Evolutionary conservation across 2,888 invertebrate species (phyloP).

Genomic region (Cheilosia scutellata): DNA sequence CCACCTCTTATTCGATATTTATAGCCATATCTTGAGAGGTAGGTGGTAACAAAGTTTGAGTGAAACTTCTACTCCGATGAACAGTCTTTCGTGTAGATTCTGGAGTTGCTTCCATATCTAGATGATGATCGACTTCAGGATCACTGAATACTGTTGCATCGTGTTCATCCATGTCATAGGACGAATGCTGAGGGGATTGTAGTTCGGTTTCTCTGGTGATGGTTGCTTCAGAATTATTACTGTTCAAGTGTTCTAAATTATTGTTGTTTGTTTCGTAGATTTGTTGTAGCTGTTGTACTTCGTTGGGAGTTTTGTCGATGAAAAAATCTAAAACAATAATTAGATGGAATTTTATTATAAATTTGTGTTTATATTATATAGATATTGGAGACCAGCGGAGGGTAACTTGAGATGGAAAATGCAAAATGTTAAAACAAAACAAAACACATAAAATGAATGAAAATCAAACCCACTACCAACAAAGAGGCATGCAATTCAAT

Average conservation of each 20-base stretch:
- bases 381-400: not conserved
- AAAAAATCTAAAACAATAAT: slow-evolving; percentile 80
- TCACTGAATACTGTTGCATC: slow-evolving; percentile 79
- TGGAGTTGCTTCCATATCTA: slow-evolving; percentile 55
- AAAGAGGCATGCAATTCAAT: slow-evolving; percentile 48
- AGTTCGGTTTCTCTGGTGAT: slow-evolving; percentile 14
- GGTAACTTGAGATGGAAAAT: not conserved
- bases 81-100: slow-evolving; percentile 47
- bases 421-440: not conserved
- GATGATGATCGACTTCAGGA: slow-evolving; percentile 80
- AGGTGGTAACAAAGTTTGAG: slow-evolving; percentile 18
- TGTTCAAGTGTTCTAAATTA: slow-evolving; percentile 38
- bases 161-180: slow-evolving; percentile 76
- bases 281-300: slow-evolving; percentile 51
- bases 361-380: no score
- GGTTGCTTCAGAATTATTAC: slow-evolving; percentile 43
- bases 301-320: slow-evolving; percentile 80
- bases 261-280: slow-evolving; percentile 55
- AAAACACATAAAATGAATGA: slow-evolving; percentile 1
- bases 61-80: slow-evolving; percentile 51
- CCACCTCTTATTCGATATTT: slow-evolving; percentile 45
- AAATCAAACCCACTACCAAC: slow-evolving; percentile 20
- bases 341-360: not conserved
- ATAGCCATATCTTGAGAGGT: slow-evolving; percentile 30
- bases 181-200: slow-evolving; percentile 3